Conservation (phyloP, 2,113 vertebrate species). For the Callipepla squamata region DNA sequence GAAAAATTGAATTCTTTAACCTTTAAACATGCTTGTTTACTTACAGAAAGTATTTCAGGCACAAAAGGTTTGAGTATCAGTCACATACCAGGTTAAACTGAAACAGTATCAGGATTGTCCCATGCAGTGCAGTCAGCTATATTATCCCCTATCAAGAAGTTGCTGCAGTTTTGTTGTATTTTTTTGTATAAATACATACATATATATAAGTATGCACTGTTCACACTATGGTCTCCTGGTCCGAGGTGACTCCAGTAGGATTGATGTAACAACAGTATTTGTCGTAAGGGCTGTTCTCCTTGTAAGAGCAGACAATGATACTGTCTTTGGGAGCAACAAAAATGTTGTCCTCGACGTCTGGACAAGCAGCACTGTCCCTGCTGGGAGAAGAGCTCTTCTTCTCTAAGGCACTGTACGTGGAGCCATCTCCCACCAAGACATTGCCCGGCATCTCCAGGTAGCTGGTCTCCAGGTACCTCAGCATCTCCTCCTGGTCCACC, state of each 20-base stretch:
- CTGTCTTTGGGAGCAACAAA: conserved; percentile 81
- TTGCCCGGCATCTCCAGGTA: conserved; percentile 73
- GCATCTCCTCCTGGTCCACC: conserved; percentile 73
- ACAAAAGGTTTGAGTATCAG: conserved; percentile 71
- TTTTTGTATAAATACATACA: conserved; percentile 9
- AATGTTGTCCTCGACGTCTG: conserved; percentile 75
- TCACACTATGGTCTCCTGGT: conserved; percentile 84
- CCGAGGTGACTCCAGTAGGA: conserved; percentile 76
- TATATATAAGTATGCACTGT: conserved; percentile 6
- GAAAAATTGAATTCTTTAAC: conserved; percentile 50
- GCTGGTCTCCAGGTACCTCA: conserved; percentile 78
- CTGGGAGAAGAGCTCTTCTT: conserved; percentile 62
- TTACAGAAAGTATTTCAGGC: conserved; percentile 73
- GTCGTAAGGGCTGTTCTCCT: conserved; percentile 79
- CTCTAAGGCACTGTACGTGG: conserved; percentile 77
- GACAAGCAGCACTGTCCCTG: conserved; percentile 67
- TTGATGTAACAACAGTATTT: conserved; percentile 86
- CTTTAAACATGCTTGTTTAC: conserved; percentile 79
- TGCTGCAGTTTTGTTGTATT: not conserved
- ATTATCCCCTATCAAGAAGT: conserved; percentile 63
- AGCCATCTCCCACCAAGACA: conserved; percentile 56
- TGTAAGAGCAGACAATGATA: conserved; percentile 81
- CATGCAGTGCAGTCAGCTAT: conserved; percentile 75
- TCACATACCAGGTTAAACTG: conserved; percentile 73
- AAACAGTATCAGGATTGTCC: conserved; percentile 70